Percentiles rank a stretch among this genome's conserved stretches.
phyloP scores from a whole-genome alignment of 2,797 vertebrate genomes.

The Cheirogaleus major region DNA sequence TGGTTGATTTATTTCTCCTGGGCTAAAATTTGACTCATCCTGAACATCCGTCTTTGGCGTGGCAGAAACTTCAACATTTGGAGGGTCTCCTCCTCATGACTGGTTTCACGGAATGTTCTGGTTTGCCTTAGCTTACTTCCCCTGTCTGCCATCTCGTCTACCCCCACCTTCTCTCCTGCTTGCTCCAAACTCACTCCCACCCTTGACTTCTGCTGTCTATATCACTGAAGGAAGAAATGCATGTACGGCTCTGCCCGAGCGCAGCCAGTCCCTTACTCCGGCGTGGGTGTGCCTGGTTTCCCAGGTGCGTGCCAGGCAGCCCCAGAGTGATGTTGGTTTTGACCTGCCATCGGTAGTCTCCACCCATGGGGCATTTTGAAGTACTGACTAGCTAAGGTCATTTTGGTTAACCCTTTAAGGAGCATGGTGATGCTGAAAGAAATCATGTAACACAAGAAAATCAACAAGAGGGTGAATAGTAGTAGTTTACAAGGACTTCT shows the following conservation, averaged over 20 bases:
- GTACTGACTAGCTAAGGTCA: not conserved
- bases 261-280: not conserved
- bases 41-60: slow-evolving; percentile 23
- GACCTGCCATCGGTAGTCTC: not conserved
- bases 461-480: not conserved
- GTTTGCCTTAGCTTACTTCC: not conserved
- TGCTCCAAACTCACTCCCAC: not conserved
- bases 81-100: not conserved
- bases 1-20: slow-evolving; percentile 67
- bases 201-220: not conserved
- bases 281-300: not conserved
- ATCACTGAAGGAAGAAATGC: not conserved
- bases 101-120: not conserved
- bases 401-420: not conserved
- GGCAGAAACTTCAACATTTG: not conserved
- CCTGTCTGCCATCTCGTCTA: not conserved
- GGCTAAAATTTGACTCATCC: slow-evolving; percentile 54
- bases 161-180: not conserved
- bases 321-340: not conserved
- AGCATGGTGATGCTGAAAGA: not conserved
- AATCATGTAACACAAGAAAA: not conserved
- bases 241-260: not conserved
- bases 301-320: not conserved
- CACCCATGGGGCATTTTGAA: not conserved
- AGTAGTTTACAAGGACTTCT: not conserved